Percentiles rank a stretch among this genome's conserved stretches.
Evolutionary conservation across 2,888 invertebrate species (phyloP).

Genomic region (Stenoptilia bipunctidactyla): DNA sequence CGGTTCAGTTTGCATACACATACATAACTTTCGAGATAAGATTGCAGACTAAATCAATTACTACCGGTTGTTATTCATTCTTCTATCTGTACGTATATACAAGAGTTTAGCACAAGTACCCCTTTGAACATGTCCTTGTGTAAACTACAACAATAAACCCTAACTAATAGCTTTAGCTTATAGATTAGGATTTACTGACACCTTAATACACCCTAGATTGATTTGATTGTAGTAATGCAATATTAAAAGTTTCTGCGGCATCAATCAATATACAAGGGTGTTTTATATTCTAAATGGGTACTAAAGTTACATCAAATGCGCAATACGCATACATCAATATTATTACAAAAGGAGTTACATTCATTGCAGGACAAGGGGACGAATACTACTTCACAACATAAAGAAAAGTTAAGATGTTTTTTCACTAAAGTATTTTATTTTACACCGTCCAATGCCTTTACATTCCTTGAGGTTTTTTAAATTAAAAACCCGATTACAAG

Average conservation of each 20-base stretch:
- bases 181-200: background rate
- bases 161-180: slow-evolving; percentile 36
- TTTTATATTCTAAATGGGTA: slow-evolving; percentile 39
- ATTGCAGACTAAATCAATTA: slow-evolving; percentile 5
- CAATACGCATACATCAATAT: slow-evolving; percentile 14
- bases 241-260: no score
- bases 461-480: slow-evolving; percentile 49
- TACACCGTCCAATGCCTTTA: slow-evolving; percentile 55
- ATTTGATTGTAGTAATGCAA: no score
- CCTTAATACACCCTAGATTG: no score
- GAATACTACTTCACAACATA: slow-evolving; percentile 30
- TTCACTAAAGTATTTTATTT: slow-evolving; percentile 60
- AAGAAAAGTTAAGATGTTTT: slow-evolving; percentile 39
- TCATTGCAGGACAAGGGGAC: slow-evolving; percentile 24
- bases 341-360: slow-evolving; percentile 11
- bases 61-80: background rate
- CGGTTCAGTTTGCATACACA: slow-evolving; percentile 49
- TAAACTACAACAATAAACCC: slow-evolving; percentile 49
- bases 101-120: slow-evolving; percentile 28
- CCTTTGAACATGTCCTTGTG: slow-evolving; percentile 23
- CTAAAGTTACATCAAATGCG: slow-evolving; percentile 39
- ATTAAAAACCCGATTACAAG: slow-evolving; percentile 61
- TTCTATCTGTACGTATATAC: slow-evolving; percentile 54
- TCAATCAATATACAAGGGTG: no score
- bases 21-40: slow-evolving; percentile 30